Base-by-base conservation (phyloP, 2,888 invertebrate genomes). In the Nycteola revayana region DNA sequence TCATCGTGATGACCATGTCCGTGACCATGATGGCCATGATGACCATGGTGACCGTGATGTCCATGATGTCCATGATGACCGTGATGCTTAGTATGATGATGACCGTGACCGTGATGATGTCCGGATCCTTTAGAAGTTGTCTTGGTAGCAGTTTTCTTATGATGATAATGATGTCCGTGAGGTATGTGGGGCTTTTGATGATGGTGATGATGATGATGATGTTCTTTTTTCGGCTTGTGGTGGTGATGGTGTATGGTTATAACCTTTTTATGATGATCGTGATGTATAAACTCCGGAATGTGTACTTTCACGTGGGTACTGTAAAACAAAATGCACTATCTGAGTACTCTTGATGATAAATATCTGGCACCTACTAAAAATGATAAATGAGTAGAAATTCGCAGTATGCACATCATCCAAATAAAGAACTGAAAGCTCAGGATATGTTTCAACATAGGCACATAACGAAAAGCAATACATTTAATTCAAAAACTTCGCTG, bases 251-350 rank as follows among this genome's bases (percentile, higher is more conserved):
- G 64, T 43, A 88, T 89, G 39, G 77, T 75, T 41, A 80, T 74
- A 14, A 79, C 66, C 45, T 89, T 89, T 44, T 83, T 80, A 33
- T 82, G 79, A 37, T 83, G 82, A 28, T 90, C 89, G 42, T 91
- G 91, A 25, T 91, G 91, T 42, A 91, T 85, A 30, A 91, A 82
- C 63, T 92, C 90, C 9, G 92, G 92, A 5, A 92, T 83, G 61
- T 91, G 84, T 28, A 92, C 70, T 65, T 82, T 91, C 42, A 92
- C 77, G 59, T 91, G 90, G 30, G 90, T 82, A 56, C 91, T 92
- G 83, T 36, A 83, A 81, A 63, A 64, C 29, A 61, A 31, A 14
- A 3, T 14, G 5, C 14, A 14, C 5, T 14, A 14, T 14, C 5
- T 14, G 3, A 3, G 14, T 14, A 5, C 2, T 3, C 14, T 14